These are phyloP conservation scores for Acanthacorydalis orientalis DNA, from an alignment of 2,888 invertebrate species.

Conservation along the genomic window DNA sequence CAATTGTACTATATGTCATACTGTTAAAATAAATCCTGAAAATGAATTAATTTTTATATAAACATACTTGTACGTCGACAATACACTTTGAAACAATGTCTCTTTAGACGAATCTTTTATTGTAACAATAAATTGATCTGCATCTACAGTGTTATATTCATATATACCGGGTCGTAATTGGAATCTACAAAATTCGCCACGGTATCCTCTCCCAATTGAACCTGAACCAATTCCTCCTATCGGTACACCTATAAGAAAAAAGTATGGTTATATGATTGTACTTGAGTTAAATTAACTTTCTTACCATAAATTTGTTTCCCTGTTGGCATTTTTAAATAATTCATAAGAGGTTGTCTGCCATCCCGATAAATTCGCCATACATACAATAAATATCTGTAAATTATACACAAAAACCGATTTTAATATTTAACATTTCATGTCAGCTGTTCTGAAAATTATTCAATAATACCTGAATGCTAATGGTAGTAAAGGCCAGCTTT, in stretches of 20 bases:
- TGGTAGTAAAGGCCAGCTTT: constrained; percentile 53
- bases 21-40: constrained; percentile 3
- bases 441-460: neutral
- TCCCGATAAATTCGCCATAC: constrained; percentile 44
- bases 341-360: constrained; percentile 59
- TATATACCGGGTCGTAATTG: constrained; percentile 80
- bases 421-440: too few species aligned
- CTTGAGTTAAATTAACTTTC: constrained; percentile 10
- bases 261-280: constrained; percentile 6
- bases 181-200: constrained; percentile 86
- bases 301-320: constrained; percentile 75
- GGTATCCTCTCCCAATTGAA: constrained; percentile 79
- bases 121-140: constrained; percentile 82
- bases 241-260: constrained; percentile 53
- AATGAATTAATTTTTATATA: neutral
- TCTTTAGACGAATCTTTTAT: constrained; percentile 50
- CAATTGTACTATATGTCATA: too few species aligned
- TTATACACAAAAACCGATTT: neutral
- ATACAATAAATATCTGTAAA: constrained; percentile 51
- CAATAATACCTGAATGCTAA: constrained; percentile 46
- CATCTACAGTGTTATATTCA: constrained; percentile 65
- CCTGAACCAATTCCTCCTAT: constrained; percentile 69
- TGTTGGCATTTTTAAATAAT: constrained; percentile 50
- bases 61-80: constrained; percentile 56
- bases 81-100: constrained; percentile 61